Base-by-base conservation (phyloP, 2,797 vertebrate genomes). In the Craterocephalus amniculus region DNA sequence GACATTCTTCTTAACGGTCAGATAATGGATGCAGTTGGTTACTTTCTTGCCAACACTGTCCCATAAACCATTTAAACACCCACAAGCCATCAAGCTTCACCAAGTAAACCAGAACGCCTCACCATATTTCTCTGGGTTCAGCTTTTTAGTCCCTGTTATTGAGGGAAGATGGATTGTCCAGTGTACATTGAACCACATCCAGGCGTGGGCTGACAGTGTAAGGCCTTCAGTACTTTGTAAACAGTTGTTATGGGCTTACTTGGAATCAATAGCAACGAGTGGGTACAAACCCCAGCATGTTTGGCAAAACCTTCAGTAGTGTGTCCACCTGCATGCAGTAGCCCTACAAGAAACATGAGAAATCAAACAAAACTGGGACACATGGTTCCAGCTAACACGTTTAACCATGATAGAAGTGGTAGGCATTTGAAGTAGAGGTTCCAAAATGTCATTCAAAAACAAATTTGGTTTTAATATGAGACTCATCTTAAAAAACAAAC, bases 211-310 rank as follows among this genome's bases (percentile, higher is more conserved):
- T 66, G 73, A 78, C 71, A 76, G 58, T 74, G 48, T 27, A 75
- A 83, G 81, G 78, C 86, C 83, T 76, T 55, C 67, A 70, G 83
- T 51, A 6, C 71, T 74, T 57, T n/a, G 51, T 72, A 76, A 90
- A 89, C 84, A 83, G 76, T 76, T 78, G 84, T 90, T 87, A 82
- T 83, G 83, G 75, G 78, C 87, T 89, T 87, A 88, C 71, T 43
- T 58, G 43, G 76, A 88, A 84, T 89, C 86, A 84, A 84, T 87
- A 75, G 73, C 62, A 79, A 65, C 9, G 62, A 87, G 83, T 74
- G 77, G 83, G 77, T 65, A 82, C 78, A 77, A 83, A 84, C 66
- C 61, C 59, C 56, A 16, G 62, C 64, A 56, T 52, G 9, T 12
- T 16, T 57, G 45, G n/a, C 61, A 56, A 60, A 78, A 62, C 67